Conservation (phyloP, 2,113 vertebrate species). For the Euleptes europaea region DNA sequence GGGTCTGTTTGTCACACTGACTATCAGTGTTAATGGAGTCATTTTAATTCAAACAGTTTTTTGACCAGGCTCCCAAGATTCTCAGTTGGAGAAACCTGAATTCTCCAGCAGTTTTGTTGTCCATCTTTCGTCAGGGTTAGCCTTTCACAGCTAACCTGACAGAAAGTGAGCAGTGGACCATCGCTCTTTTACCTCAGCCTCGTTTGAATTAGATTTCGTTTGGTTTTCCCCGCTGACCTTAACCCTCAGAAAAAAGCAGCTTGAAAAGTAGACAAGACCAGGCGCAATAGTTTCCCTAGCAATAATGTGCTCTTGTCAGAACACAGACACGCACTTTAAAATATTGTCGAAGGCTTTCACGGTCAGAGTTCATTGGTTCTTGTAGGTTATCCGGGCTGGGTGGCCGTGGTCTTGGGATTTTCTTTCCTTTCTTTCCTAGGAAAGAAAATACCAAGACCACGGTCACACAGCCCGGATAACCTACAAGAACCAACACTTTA, state of each 20-base stretch:
- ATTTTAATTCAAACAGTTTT: constrained; percentile 2
- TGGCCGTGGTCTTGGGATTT: no score
- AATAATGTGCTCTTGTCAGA: not conserved
- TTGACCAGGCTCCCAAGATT: not conserved
- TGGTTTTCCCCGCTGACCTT: not conserved
- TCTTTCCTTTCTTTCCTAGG: no score
- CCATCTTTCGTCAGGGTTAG: not conserved
- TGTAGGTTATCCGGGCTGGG: no score
- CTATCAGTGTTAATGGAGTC: not conserved
- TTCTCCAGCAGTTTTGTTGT: not conserved
- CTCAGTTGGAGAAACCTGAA: not conserved
- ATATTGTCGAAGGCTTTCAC: no score
- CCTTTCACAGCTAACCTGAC: not conserved
- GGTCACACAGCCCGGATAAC: no score
- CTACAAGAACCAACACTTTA: no score
- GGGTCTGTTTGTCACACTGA: not conserved
- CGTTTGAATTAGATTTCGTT: not conserved
- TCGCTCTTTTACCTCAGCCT: not conserved
- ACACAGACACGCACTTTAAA: not conserved
- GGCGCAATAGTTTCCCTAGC: not conserved
- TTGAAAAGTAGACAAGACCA: not conserved
- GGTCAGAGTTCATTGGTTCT: no score
- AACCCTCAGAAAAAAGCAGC: not conserved
- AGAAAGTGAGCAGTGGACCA: not conserved
- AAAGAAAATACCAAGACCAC: no score